A percentile compares a stretch with the other conserved stretches of the same genome.
Evolutionary conservation across 2,113 vertebrate species (phyloP).

Genomic region (Pedetes capensis): DNA sequence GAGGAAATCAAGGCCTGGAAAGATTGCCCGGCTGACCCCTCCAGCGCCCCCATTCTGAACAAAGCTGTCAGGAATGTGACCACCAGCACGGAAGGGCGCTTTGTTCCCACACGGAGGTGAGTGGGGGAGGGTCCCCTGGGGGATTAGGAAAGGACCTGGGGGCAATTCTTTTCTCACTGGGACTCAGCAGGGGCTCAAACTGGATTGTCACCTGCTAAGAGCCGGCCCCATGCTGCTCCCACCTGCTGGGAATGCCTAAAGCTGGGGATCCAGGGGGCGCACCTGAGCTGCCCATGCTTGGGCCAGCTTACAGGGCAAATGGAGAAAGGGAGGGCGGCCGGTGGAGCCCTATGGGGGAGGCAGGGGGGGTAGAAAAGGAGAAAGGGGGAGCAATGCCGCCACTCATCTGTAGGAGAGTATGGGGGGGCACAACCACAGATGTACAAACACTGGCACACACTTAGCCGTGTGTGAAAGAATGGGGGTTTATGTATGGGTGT

Average conservation of each 20-base stretch:
- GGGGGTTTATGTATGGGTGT: no score
- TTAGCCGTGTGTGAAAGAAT: background rate
- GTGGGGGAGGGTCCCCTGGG: background rate
- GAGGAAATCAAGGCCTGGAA: background rate
- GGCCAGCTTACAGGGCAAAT: background rate
- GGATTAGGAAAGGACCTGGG: conserved; percentile 60
- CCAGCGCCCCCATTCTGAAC: background rate
- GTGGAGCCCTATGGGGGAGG: rapidly evolving
- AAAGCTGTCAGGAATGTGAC: conserved; percentile 53
- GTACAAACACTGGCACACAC: rapidly evolving
- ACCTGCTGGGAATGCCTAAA: conserved; percentile 56
- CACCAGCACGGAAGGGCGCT: background rate
- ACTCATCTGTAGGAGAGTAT: background rate
- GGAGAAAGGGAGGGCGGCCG: background rate
- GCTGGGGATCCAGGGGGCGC: background rate
- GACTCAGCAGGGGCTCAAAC: conserved; percentile 31
- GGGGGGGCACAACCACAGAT: background rate
- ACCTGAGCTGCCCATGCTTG: conserved; percentile 23
- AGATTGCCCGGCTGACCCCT: background rate
- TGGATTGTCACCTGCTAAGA: conserved; percentile 58
- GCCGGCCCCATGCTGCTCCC: background rate
- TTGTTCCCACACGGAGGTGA: conserved; percentile 52
- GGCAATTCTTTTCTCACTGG: conserved; percentile 64
- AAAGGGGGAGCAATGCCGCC: no score
- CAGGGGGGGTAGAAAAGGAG: rapidly evolving